phyloP scores from a whole-genome alignment of 2,113 vertebrate species.

The Ellobius talpinus region DNA sequence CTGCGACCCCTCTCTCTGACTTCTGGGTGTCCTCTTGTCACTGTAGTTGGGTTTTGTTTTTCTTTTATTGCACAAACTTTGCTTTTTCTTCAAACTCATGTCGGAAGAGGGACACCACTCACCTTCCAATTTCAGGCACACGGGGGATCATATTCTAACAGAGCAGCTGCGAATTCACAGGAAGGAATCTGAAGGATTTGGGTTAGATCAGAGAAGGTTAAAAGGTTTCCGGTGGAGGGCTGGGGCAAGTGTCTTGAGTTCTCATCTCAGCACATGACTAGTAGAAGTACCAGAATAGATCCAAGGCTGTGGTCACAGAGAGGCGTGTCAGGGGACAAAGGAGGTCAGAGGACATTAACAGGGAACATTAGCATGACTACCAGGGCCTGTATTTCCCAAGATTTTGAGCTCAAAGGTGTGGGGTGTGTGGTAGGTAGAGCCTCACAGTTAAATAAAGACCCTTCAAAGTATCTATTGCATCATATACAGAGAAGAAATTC shows the following conservation, averaged over 20 bases:
- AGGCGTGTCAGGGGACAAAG: neutral
- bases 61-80: neutral
- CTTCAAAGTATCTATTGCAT: neutral
- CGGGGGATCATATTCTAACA: neutral
- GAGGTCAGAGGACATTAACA: neutral
- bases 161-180: neutral
- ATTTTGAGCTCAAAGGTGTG: neutral
- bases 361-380: neutral
- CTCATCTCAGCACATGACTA: neutral
- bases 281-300: neutral
- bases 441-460: neutral
- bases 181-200: neutral
- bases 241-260: neutral
- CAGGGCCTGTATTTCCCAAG: neutral
- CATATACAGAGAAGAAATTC: neutral
- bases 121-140: neutral
- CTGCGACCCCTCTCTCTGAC: neutral
- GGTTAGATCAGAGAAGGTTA: constrained; percentile 36
- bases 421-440: neutral
- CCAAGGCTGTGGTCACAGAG: neutral
- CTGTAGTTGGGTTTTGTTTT: neutral
- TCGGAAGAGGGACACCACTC: neutral
- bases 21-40: neutral
- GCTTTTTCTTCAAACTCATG: neutral
- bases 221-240: neutral